Evolutionary conservation across 2,797 vertebrate genomes (phyloP), one percentile per base, ranked within the genome.

Genomic region (Mormyrops attenuatus): DNA sequence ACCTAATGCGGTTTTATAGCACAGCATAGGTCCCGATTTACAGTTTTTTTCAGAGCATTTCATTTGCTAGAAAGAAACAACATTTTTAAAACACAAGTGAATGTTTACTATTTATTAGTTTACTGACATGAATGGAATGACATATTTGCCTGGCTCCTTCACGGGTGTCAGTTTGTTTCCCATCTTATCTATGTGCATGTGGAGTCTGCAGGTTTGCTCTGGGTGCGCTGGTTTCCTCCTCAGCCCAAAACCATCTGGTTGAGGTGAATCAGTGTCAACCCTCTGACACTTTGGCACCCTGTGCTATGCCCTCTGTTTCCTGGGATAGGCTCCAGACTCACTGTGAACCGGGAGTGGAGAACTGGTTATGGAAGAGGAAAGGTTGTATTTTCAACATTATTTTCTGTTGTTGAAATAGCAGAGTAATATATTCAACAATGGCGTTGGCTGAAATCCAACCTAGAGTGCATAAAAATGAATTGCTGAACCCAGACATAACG

Each of bases 191-290:
- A 47, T 22, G 41, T 11, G 77, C 77, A 82, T 82, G 77, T 82
- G 77, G 77, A 82, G 77, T 11, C 77, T 4, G 77, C 77, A 82
- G 77, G 77, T 47, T n/a, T 82, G 38, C 41, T 44, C 77, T 82
- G 77, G 77, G 77, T 82, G 41, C 77, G 17, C 77, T 82, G 38
- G 41, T 82, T 82, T 82, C 77, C 77, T 82, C 77, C 41, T 82
- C 77, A 82, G 77, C 41, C 77, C 69, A 77, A 77, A 77, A 77
- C 69, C 77, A 82, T 82, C 77, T 82, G 77, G 77, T n/a, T 47
- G 77, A 82, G 77, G 77, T 47, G 77, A 82, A 82, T 82, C 41
- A 47, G 77, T 82, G 77, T 82, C 77, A 47, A 22, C 77, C 77
- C 77, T 82, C 38, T 82, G 41, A 82, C 41, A 82, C 34, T 41